Base-by-base conservation (phyloP, 1,140 invertebrate genomes). In the Nebria ingens region DNA sequence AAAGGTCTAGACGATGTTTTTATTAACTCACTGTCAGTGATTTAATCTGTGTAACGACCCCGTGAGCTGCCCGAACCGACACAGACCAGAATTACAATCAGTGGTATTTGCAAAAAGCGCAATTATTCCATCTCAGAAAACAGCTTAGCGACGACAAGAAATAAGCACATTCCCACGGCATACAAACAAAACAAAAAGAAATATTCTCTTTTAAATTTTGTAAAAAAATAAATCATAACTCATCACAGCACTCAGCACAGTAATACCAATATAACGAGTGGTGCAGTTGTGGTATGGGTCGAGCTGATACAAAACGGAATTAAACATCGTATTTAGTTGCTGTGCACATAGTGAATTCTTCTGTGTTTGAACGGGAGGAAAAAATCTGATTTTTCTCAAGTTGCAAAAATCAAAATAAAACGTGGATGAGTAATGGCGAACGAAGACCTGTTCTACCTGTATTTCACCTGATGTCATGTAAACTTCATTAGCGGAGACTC, bases 391-490 rank as follows among this genome's bases (percentile, higher is more conserved):
- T 45, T 17, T 17, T 12, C 53, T 40, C 34, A 4, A 60, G 60
- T 61, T 63, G 59, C 58, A 62, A 66, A 68, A 68, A 69, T 65
- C 67, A 64, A 68, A 67, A 65, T 67, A 68, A 69, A 67, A 67
- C 65, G 64, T n/a, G n/a, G 64, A 68, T 68, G 65, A 67, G 60
- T 67, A 65, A 69, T 68, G 66, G 67, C 67, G 65, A 64, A n/a
- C 9, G 17, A 61, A 58, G 56, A 60, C 57, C 55, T 57, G 63
- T 54, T 62, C 59, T 55, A 58, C 57, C 57, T 58, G 57, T 58
- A 58, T 58, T 58, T 55, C 22, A 58, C 40, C 40, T 58, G 40
- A 53, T 58, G 40, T 19, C 53, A 58, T 58, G 57, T 58, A 53
- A 51, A 55, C 57, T 58, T 58, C 57, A 58, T 58, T 58, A 58